Base-by-base conservation (phyloP, 2,113 vertebrate species). In the Platycercus adscitus region DNA sequence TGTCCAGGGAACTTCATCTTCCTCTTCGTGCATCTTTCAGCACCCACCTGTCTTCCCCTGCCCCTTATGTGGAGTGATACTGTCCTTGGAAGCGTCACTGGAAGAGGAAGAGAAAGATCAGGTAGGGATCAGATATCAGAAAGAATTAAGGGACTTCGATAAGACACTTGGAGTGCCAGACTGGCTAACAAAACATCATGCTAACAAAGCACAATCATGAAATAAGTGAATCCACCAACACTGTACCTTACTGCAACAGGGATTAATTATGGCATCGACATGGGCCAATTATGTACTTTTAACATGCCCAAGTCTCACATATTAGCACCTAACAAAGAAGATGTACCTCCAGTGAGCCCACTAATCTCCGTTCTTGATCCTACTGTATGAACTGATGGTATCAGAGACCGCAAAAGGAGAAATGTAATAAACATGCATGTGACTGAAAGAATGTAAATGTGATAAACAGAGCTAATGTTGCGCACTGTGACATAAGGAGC, bases 91-190 rank as follows among this genome's bases (percentile, higher is more conserved):
- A 93, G 80, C 89, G 2, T 86, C 90, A 94, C 92, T 95, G 94
- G 95, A 97, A 94, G 95, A 97, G 82, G 95, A 96, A 96, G 95
- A 96, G 93, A 96, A 96, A 95, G 95, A 95, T 97, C 95, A 96
- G 95, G 95, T 97, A 96, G 95, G 96, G 95, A 88, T 81, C 79
- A 83, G 91, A 52, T 64, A 86, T 31, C 43, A 96, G 95, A 88
- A 90, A 84, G 95, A 90, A 88, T 88, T 39, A 81, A 96, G 72
- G 47, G 69, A 63, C 71, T 83, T 44, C 77, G 50, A 2, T 70
- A 86, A 91, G 29, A 18, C 29, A 50, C 21, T 81, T 81, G 23
- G 14, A 90, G 43, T 71, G 63, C 12, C 26, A 75, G n/a, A 75
- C 39, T 39, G 55, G 43, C 24, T 26, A 84, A 26, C 17, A 88